Percentiles rank a stretch among this genome's conserved stretches.
Evolutionary conservation across 2,797 vertebrate genomes (phyloP).

Genomic region (Distichodus sexfasciatus): DNA sequence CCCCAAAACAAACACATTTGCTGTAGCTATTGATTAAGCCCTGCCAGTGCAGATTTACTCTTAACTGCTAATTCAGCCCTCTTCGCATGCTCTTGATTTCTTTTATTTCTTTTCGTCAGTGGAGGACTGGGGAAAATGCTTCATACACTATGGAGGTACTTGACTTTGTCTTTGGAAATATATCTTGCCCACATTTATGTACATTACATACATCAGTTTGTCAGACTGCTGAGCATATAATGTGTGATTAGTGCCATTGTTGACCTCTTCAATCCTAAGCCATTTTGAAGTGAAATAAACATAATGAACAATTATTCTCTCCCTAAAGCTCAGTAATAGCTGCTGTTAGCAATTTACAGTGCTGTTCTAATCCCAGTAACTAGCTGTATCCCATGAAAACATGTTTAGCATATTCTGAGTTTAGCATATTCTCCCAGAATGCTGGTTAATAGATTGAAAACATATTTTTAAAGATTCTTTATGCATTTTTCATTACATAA

Average conservation of each 20-base stretch:
- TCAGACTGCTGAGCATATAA: background rate
- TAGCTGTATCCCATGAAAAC: no score
- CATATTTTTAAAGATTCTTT: no score
- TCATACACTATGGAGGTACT: conserved; percentile 29
- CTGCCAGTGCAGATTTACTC: conserved; percentile 18
- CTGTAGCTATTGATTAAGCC: conserved; percentile 26
- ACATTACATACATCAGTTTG: conserved; percentile 51
- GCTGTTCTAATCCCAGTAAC: no score
- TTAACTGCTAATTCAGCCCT: conserved; percentile 38
- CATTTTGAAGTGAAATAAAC: no score
- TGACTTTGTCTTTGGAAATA: conserved; percentile 16
- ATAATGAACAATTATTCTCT: background rate
- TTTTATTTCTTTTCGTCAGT: conserved; percentile 1
- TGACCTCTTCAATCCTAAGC: no score
- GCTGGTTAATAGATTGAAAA: no score
- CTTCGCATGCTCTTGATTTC: conserved; percentile 11
- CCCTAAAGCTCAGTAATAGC: no score
- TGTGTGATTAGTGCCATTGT: no score
- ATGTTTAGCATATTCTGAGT: no score
- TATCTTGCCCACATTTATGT: conserved; percentile 26
- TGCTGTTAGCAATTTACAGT: no score
- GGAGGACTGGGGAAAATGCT: conserved; percentile 18
- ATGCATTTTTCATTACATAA: no score
- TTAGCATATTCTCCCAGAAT: no score
- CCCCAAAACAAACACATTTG: conserved; percentile 9